Evolutionary conservation across 2,113 vertebrate genomes (phyloP), one percentile per base, ranked within the genome.

Genomic region (Cyprinodon tularosa): DNA sequence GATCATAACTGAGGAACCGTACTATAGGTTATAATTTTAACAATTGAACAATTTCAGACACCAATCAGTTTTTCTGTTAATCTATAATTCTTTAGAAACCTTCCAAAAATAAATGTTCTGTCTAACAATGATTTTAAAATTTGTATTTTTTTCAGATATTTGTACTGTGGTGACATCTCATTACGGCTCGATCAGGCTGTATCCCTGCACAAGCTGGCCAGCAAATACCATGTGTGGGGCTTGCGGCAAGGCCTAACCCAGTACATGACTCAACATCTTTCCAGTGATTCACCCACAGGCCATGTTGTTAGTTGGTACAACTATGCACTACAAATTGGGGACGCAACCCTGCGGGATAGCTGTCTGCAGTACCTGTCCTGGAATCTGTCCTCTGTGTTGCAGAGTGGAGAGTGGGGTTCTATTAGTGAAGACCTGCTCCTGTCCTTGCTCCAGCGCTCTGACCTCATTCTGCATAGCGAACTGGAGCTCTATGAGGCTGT

Each of bases 341-440:
- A 99, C 36, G 15, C 73, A 48, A 86, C 74, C 10, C 94, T 99
- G 85, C 95, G 95, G 72, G 95, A 97, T 85, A 97, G 94, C 90
- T 98, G 97, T 92, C 93, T 98, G 85, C 96, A 96, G 94, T 98
- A 97, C 91, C 93, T 99, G 84, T 96, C 97, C 83, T 99, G 97
- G 97, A 98, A 99, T 92, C 93, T 99, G 89, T 98, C 97, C 0
- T 96, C 97, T 0, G 95, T 97, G 84, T 93, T 96, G 50, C 94
- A 94, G 80, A 96, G 96, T 1, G 71, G 90, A 0, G 97, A 98
- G 89, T 99, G 97, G 97, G 86, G 86, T 73, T 93, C 95, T 0
- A 95, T 98, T 85, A 96, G 96, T 36, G 90, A 95, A 2, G 96
- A 98, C 78, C 92, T 98, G 86, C 94, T 99, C 91, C 93, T 95